A percentile compares a stretch with the other conserved stretches of the same genome.
These are phyloP conservation scores for Dermatemys mawii DNA, from an alignment of 2,113 vertebrate genomes.

Conservation along the genomic window DNA sequence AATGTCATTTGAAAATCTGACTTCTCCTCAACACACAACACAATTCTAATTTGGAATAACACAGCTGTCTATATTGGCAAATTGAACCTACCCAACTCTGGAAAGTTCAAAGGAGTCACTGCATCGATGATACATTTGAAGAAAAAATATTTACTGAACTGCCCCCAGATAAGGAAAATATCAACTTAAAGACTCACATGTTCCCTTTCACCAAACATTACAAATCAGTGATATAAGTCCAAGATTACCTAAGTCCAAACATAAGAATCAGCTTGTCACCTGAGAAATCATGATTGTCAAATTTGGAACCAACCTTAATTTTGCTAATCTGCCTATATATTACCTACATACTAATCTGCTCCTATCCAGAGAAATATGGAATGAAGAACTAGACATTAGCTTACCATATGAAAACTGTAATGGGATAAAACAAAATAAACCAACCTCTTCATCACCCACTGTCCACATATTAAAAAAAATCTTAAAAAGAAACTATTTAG, in stretches of 20 bases:
- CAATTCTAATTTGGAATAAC: not conserved
- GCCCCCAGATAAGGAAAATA: not conserved
- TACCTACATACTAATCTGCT: not conserved
- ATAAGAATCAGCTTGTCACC: not conserved
- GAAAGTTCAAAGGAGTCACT: not conserved
- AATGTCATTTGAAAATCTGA: not conserved
- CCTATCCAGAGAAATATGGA: not conserved
- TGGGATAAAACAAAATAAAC: not conserved
- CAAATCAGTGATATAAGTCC: not conserved
- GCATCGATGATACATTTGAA: fast-evolving
- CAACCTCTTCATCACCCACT: not conserved
- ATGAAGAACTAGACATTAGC: not conserved
- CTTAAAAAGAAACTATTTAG: not conserved
- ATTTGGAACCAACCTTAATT: not conserved
- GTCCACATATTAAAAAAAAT: not conserved
- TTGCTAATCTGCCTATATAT: too few species aligned
- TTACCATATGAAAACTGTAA: not conserved
- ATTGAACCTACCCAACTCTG: not conserved
- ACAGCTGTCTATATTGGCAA: not conserved
- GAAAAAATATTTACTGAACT: not conserved
- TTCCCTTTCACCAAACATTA: not conserved
- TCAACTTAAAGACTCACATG: fast-evolving
- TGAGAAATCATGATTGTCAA: not conserved
- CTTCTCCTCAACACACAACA: not conserved
- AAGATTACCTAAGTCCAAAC: not conserved